phyloP scores from a whole-genome alignment of 2,888 invertebrate species.

The Mesochorus sp. region DNA sequence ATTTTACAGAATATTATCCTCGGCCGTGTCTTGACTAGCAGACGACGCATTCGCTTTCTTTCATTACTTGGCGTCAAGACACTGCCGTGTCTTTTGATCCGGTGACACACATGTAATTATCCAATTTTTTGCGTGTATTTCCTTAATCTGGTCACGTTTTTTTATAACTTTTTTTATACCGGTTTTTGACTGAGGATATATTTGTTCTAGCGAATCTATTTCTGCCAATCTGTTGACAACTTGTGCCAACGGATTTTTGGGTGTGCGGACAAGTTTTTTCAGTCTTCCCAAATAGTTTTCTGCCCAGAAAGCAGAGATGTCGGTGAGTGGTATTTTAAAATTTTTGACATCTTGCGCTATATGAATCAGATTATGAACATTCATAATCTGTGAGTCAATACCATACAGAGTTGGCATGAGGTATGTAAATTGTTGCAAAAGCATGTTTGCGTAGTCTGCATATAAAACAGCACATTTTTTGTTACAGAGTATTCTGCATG shows the following conservation, averaged over 20 bases:
- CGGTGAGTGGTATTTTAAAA: conserved; percentile 50
- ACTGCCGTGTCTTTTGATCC: too few relatives aligned
- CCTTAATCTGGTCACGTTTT: neutral
- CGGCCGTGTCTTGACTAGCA: too few relatives aligned
- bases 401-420: conserved; percentile 52
- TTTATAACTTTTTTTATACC: too few relatives aligned
- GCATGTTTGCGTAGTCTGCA: conserved; percentile 21
- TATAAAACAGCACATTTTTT: conserved; percentile 10
- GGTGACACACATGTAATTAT: conserved; percentile 2
- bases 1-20: too few relatives aligned
- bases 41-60: too few relatives aligned
- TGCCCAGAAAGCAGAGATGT: conserved; percentile 51
- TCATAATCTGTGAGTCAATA: conserved; percentile 38
- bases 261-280: conserved; percentile 29
- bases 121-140: neutral
- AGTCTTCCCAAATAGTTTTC: conserved; percentile 47
- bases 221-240: neutral
- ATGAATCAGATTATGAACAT: too few relatives aligned
- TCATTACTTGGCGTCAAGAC: too few relatives aligned
- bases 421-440: conserved; percentile 43
- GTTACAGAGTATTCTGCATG: conserved; percentile 51
- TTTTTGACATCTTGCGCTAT: conserved; percentile 49
- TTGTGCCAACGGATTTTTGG: conserved; percentile 4
- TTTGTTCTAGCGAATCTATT: neutral
- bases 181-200: too few relatives aligned